Percentiles rank a stretch among this genome's conserved stretches.
Evolutionary conservation across 1,140 invertebrate genomes (phyloP).

Genomic region (Drosophila punjabiensis): DNA sequence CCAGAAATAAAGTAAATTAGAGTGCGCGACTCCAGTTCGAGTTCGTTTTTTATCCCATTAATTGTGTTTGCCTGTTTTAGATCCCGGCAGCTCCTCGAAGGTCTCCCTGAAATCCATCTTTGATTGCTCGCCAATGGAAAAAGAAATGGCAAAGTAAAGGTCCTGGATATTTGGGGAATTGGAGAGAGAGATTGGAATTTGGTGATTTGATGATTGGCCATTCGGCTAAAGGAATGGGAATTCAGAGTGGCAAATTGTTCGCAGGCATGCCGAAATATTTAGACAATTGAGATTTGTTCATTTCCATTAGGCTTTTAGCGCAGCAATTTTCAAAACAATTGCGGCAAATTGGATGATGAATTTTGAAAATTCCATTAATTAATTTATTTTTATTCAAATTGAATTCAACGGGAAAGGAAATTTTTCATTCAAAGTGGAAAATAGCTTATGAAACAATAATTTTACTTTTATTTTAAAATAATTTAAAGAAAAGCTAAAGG

Average conservation of each 20-base stretch:
- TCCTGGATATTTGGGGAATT: slow-evolving; percentile 5
- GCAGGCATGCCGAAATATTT: slow-evolving; percentile 9
- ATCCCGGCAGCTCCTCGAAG: slow-evolving; percentile 7
- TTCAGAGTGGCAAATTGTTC: slow-evolving; percentile 21
- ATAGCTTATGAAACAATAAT: not conserved
- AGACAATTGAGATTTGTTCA: slow-evolving; percentile 15
- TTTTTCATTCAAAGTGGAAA: not conserved
- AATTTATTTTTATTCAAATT: slow-evolving; percentile 12
- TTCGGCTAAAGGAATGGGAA: slow-evolving; percentile 28
- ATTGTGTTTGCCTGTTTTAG: slow-evolving; percentile 59
- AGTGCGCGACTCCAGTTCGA: slow-evolving; percentile 42
- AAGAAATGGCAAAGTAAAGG: not conserved
- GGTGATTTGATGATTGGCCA: slow-evolving; percentile 58
- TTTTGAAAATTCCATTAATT: not conserved
- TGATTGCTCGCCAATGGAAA: slow-evolving; percentile 48
- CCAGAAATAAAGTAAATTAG: slow-evolving; percentile 66
- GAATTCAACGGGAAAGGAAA: not conserved
- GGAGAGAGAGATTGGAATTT: slow-evolving; percentile 42
- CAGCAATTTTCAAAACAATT: slow-evolving; percentile 11
- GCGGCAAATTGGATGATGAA: slow-evolving; percentile 1
- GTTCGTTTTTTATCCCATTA: slow-evolving; percentile 69
- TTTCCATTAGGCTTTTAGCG: slow-evolving; percentile 12
- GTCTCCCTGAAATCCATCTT: slow-evolving; percentile 43
- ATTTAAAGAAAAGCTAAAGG: no score
- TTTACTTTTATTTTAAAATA: no score